Base-by-base conservation (phyloP, 2,888 invertebrate species). In the Meteorus cinctellus region DNA sequence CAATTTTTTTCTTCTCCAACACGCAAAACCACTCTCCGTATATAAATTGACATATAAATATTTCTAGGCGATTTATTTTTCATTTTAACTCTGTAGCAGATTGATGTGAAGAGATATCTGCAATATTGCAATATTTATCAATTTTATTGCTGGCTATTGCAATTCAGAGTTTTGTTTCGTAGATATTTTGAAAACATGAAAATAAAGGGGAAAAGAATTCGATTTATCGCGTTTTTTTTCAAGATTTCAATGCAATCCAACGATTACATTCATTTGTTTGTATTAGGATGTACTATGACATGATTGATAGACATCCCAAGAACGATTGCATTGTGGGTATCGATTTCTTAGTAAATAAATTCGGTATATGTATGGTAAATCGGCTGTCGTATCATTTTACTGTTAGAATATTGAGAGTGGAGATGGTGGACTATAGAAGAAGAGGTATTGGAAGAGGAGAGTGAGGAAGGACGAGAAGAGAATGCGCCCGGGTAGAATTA, bases 401-500 rank as follows among this genome's bases (percentile, higher is more conserved):
- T 19, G n/a, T n/a, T 55, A 19, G 6, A 19, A 55, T 55, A 55
- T 55, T n/a, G 1, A 55, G 19, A 19, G 19, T 19, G 55, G 55
- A n/a, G 55, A 31, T 31, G 29, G 27, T 2, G 16, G 16, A 10
- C 27, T 63, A 4, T 14, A 29, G 60, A 24, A 24, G 24, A 14
- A 1, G 16, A 63, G 31, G 29, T 2, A n/a, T n/a, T 29, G 34
- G 14, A 16, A 8, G 16, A 29, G 31, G n/a, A 19, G 24, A 10
- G 8, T 59, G 34, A 34, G 16, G 16, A 34, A 63, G 63, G 16
- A n/a, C n/a, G 34, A 29, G 34, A n/a, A 63, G 63, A 63, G 63
- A 63, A 63, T 63, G 6, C 63, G 29, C 34, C 16, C 63, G 63
- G 63, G 63, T 55, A 19, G n/a, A 63, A 63, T 63, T 63, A 34